These are phyloP conservation scores for Tauraco hartlaubi DNA, from an alignment of 2,797 vertebrate species.

Conservation along the genomic window DNA sequence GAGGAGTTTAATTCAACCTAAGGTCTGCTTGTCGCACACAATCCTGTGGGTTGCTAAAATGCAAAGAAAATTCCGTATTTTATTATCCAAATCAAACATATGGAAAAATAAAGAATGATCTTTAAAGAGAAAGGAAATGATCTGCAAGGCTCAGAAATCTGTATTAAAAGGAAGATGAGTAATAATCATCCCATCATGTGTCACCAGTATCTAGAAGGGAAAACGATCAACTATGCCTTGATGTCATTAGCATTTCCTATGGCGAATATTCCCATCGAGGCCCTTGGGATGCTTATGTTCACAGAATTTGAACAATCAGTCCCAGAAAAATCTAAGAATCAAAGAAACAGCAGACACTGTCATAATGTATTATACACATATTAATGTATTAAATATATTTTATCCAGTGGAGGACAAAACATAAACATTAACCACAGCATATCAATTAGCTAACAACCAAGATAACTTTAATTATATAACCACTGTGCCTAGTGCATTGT, in stretches of 20 bases:
- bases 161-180: neutral
- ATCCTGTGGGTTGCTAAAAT: neutral
- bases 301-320: neutral
- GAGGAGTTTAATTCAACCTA: neutral
- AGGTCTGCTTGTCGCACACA: neutral
- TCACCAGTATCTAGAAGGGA: neutral
- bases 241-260: neutral
- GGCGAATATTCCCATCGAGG: neutral
- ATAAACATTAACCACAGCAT: neutral
- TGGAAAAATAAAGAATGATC: neutral
- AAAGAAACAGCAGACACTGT: neutral
- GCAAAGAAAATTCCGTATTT: neutral
- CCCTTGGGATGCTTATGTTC: neutral
- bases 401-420: neutral
- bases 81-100: neutral
- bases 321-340: neutral
- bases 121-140: neutral
- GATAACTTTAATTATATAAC: conserved; percentile 11
- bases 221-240: neutral
- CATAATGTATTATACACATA: neutral
- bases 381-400: neutral
- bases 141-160: neutral
- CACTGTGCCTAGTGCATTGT: neutral
- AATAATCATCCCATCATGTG: neutral
- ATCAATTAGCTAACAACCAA: neutral